Conservation (phyloP, 2,797 vertebrate species). For the Etheostoma perlongum region DNA sequence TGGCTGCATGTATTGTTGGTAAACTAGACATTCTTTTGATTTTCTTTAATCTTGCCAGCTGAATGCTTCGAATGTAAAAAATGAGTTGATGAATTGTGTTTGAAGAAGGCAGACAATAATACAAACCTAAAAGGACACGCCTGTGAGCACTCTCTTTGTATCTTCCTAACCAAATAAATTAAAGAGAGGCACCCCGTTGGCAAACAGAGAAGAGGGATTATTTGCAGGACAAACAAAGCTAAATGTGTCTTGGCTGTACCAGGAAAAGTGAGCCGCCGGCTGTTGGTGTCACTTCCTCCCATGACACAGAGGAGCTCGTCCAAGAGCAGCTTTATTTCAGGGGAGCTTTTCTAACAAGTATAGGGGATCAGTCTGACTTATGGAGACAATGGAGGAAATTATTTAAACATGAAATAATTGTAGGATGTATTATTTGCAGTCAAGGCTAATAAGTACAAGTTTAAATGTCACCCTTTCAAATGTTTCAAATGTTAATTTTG, state of each 20-base stretch:
- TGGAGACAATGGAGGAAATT: neutral
- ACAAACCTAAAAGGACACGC: neutral
- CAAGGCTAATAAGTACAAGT: neutral
- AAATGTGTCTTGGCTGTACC: conserved; percentile 37
- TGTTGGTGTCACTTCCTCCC: conserved; percentile 42
- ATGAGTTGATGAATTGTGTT: neutral
- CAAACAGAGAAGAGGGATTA: conserved; percentile 24
- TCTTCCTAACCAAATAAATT: conserved; percentile 6
- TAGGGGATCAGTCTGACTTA: neutral
- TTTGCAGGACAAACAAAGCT: conserved; percentile 53
- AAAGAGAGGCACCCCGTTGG: neutral
- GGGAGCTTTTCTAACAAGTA: conserved; percentile 4
- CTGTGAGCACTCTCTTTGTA: neutral
- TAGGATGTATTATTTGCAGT: neutral
- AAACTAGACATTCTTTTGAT: neutral
- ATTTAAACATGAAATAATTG: neutral
- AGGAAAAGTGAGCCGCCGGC: conserved; percentile 31
- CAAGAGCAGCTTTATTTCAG: conserved; percentile 30
- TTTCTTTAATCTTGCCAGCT: neutral
- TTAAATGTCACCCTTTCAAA: neutral
- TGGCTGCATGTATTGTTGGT: neutral
- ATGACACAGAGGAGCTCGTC: conserved; percentile 10
- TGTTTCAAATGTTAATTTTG: too few relatives aligned
- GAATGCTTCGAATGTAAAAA: neutral
- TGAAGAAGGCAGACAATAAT: neutral